Percentiles rank a stretch among this genome's conserved stretches.
phyloP scores from a whole-genome alignment of 2,113 vertebrate species.

The Microcebus griseorufus region DNA sequence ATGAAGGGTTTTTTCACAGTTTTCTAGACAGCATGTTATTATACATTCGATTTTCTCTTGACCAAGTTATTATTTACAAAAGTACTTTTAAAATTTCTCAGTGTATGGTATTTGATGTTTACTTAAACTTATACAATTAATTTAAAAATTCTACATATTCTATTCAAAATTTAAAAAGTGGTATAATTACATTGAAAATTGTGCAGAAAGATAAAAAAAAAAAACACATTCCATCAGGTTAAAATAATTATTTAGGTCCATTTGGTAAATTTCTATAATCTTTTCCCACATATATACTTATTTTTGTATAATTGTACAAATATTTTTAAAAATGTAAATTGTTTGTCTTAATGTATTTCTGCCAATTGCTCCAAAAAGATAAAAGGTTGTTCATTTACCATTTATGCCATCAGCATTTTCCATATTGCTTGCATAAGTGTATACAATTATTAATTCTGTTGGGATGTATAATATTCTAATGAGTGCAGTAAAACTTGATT shows the following conservation, averaged over 20 bases:
- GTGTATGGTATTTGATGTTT: neutral
- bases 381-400: neutral
- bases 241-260: neutral
- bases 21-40: conserved; percentile 7
- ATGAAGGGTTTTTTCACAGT: conserved; percentile 31
- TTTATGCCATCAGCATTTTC: conserved; percentile 25
- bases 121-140: conserved; percentile 28
- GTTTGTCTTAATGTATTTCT: conserved; percentile 42
- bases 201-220: neutral
- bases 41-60: conserved; percentile 20
- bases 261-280: neutral
- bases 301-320: neutral
- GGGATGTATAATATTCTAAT: conserved; percentile 7
- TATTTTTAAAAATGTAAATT: neutral
- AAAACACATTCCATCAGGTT: neutral
- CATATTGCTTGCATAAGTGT: neutral
- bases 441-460: conserved; percentile 33
- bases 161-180: neutral
- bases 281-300: neutral
- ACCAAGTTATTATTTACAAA: neutral
- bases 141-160: neutral
- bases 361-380: neutral
- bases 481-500: conserved; percentile 34
- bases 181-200: neutral
- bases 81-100: neutral